A percentile compares a stretch with the other conserved stretches of the same genome.
phyloP scores from a whole-genome alignment of 2,113 vertebrate genomes.

The Ictalurus furcatus region DNA sequence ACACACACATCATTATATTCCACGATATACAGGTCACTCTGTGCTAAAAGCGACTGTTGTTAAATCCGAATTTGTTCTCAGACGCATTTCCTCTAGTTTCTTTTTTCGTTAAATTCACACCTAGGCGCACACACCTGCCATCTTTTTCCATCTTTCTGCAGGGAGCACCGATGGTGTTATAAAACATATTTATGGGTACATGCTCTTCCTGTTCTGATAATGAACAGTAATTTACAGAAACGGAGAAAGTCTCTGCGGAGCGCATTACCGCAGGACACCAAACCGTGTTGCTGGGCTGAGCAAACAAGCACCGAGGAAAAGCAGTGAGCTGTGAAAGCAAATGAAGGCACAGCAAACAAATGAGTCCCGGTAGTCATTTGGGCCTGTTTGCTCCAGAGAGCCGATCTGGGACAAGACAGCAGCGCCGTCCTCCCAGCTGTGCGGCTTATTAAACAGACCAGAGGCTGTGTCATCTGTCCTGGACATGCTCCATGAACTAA shows the following conservation, averaged over 20 bases:
- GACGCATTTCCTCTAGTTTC: neutral
- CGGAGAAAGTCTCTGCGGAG: conserved; percentile 5
- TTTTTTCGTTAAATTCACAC: neutral
- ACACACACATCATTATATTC: neutral
- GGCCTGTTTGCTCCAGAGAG: conserved; percentile 17
- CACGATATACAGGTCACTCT: neutral
- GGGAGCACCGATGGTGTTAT: neutral
- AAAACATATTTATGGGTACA: neutral
- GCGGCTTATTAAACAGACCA: conserved; percentile 24
- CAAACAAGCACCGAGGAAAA: conserved; percentile 32
- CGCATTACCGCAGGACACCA: conserved; percentile 28
- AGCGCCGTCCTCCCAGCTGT: conserved; percentile 30
- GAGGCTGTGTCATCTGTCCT: conserved; percentile 13
- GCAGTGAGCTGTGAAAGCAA: conserved; percentile 49
- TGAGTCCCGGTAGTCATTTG: conserved; percentile 23
- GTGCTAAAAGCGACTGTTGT: neutral
- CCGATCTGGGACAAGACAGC: neutral
- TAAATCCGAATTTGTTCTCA: neutral
- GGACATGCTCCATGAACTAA: conserved; percentile 10
- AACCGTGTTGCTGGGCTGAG: neutral
- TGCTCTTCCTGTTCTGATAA: conserved; percentile 22
- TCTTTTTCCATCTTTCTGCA: neutral
- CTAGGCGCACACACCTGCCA: neutral
- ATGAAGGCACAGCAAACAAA: conserved; percentile 44
- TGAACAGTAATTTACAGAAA: conserved; percentile 29